These are phyloP conservation scores for Tetragnatha montana DNA, from an alignment of 2,888 invertebrate genomes.

Conservation along the genomic window DNA sequence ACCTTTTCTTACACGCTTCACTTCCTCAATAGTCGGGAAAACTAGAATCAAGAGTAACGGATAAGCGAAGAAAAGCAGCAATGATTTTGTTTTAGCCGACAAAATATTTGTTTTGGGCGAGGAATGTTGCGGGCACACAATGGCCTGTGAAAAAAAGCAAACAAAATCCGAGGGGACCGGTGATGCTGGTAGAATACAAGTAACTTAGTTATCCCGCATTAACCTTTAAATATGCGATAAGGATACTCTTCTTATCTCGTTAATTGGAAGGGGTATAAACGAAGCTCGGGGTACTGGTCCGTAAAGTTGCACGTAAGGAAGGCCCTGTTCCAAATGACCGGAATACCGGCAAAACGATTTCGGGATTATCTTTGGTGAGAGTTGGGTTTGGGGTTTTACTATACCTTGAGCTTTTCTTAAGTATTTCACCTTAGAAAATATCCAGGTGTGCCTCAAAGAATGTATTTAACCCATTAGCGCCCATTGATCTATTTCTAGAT, in stretches of 20 bases:
- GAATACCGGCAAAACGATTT: background rate
- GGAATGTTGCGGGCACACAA: background rate
- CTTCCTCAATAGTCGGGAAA: too few species aligned
- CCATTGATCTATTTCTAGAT: too few species aligned
- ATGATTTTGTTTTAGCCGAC: background rate
- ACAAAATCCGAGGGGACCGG: background rate
- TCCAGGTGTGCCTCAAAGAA: too few species aligned
- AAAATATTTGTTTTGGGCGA: background rate
- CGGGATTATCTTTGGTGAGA: too few species aligned
- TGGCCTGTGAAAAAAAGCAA: background rate
- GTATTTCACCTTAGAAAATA: too few species aligned
- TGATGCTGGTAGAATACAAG: background rate
- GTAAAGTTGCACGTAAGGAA: background rate
- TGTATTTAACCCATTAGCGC: too few species aligned
- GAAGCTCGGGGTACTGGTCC: background rate
- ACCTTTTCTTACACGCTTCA: too few species aligned
- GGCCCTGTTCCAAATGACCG: background rate
- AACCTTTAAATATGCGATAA: conserved; percentile 12
- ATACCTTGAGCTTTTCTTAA: too few species aligned
- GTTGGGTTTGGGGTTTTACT: too few species aligned
- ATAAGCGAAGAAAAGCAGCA: background rate
- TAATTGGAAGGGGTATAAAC: background rate
- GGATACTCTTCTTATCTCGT: background rate
- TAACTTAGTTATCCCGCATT: conserved; percentile 5
- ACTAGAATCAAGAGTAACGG: too few species aligned